These are phyloP conservation scores for Euphydryas editha DNA, from an alignment of 2,888 invertebrate species.

Conservation along the genomic window DNA sequence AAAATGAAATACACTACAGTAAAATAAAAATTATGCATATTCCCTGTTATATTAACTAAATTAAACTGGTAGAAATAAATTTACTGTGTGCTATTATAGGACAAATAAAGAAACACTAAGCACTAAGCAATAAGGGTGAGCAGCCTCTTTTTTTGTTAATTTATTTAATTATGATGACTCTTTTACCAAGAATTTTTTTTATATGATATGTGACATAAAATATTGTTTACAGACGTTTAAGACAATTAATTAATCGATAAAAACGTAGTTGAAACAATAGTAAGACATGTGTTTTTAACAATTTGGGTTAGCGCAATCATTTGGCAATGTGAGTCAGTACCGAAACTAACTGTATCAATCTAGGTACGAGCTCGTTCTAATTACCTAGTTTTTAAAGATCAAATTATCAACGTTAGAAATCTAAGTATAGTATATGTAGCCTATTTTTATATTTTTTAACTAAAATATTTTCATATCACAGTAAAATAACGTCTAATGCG, in stretches of 20 bases:
- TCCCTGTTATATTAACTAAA: too few relatives aligned
- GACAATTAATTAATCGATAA: background rate
- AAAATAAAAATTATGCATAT: too few relatives aligned
- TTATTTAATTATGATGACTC: too few relatives aligned
- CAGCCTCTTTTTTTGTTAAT: too few relatives aligned
- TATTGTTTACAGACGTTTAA: background rate
- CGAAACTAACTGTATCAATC: constrained; percentile 65
- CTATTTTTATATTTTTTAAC: constrained; percentile 5
- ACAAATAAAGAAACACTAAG: too few relatives aligned
- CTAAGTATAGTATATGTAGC: constrained; percentile 43
- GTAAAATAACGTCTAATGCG: background rate
- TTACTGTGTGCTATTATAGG: too few relatives aligned
- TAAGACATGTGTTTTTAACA: constrained; percentile 53
- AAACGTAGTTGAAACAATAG: constrained; percentile 47
- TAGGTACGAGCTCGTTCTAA: constrained; percentile 69
- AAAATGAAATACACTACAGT: too few relatives aligned
- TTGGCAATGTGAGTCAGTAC: constrained; percentile 67
- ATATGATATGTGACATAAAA: constrained; percentile 3
- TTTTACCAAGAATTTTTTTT: too few relatives aligned
- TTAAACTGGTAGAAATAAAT: too few relatives aligned
- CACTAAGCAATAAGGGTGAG: too few relatives aligned
- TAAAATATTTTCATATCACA: constrained; percentile 1
- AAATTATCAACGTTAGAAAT: constrained; percentile 62
- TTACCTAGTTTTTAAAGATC: constrained; percentile 74
- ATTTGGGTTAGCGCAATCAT: constrained; percentile 67